phyloP scores from a whole-genome alignment of 2,113 vertebrate genomes.

The Gila orcuttii region DNA sequence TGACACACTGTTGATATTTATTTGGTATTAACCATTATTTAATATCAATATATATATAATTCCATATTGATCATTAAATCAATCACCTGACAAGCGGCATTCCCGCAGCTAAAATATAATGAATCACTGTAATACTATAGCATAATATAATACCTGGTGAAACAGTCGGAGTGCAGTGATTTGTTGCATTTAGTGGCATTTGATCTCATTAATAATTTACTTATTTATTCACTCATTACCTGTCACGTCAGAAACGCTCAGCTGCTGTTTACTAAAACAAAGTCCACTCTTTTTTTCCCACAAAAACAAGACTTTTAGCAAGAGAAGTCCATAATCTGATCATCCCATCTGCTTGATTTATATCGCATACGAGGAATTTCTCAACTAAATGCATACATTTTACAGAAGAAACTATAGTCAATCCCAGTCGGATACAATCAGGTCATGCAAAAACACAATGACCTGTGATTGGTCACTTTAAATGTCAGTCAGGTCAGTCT shows the following conservation, averaged over 20 bases:
- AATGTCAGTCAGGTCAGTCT: neutral
- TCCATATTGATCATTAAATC: neutral
- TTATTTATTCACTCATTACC: neutral
- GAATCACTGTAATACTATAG: neutral
- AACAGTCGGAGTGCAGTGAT: neutral
- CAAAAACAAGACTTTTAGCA: neutral
- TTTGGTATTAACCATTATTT: neutral
- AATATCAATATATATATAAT: neutral
- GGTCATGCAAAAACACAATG: neutral
- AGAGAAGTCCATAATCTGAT: neutral
- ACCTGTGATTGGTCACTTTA: neutral
- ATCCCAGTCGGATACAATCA: neutral
- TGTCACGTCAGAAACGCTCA: neutral
- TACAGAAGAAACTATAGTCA: neutral
- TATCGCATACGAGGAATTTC: neutral
- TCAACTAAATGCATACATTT: neutral
- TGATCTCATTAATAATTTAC: neutral
- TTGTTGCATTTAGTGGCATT: neutral
- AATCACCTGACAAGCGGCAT: neutral
- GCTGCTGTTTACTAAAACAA: conserved; percentile 7
- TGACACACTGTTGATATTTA: neutral
- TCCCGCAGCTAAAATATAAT: neutral
- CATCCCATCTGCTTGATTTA: neutral
- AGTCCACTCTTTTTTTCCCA: neutral
- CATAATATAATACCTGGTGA: neutral